Evolutionary conservation across 2,888 invertebrate genomes (phyloP).

Genomic region (Dorcus hopei): DNA sequence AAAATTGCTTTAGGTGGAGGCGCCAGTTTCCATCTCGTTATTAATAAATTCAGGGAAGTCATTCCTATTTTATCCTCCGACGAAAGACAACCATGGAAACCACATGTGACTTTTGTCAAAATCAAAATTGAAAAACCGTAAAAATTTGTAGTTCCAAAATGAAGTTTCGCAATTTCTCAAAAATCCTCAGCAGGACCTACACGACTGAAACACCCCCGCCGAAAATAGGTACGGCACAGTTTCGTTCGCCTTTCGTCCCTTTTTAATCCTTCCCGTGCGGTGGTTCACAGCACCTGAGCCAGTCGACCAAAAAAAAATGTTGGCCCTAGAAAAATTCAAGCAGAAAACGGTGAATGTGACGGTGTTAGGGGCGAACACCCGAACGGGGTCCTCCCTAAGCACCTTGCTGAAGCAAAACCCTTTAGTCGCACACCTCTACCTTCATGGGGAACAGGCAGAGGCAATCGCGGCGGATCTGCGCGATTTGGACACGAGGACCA

Average conservation of each 20-base stretch:
- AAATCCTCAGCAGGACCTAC: not conserved
- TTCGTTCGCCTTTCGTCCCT: not conserved
- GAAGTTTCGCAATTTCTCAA: not conserved
- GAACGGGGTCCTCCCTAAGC: slow-evolving; percentile 52
- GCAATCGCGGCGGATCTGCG: slow-evolving; percentile 39
- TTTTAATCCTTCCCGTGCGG: not conserved
- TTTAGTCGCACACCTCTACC: slow-evolving; percentile 38
- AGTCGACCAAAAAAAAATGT: slow-evolving; percentile 4
- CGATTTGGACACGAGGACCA: slow-evolving; percentile 41
- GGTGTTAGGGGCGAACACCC: slow-evolving; percentile 55
- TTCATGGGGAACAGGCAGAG: slow-evolving; percentile 34
- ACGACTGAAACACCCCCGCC: not conserved
- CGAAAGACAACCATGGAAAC: too few relatives aligned
- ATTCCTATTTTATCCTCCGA: too few relatives aligned
- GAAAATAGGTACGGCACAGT: not conserved
- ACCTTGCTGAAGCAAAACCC: slow-evolving; percentile 57
- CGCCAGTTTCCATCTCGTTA: too few relatives aligned
- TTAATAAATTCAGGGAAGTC: too few relatives aligned
- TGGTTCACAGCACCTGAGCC: too few relatives aligned
- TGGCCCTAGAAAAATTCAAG: slow-evolving; percentile 18
- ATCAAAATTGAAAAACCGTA: too few relatives aligned
- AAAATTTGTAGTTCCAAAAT: not conserved
- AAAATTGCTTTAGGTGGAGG: too few relatives aligned
- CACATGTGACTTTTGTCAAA: too few relatives aligned
- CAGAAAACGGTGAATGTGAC: slow-evolving; percentile 33